Conservation (phyloP, 1,140 invertebrate species). For the Tetramorium alpestre region DNA sequence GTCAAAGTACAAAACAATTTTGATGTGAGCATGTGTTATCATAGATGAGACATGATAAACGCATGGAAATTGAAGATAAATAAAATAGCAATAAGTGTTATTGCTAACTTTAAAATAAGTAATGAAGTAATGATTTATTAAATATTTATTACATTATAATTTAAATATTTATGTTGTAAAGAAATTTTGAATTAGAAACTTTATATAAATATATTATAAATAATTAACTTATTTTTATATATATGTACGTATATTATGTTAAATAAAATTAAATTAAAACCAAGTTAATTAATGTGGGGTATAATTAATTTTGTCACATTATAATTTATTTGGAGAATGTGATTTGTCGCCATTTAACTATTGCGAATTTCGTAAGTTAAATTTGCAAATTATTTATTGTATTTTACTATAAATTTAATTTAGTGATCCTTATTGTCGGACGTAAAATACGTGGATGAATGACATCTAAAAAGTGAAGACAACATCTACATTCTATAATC, state of each 20-base stretch:
- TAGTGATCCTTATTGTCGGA: slow-evolving; percentile 10
- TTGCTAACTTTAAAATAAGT: not conserved
- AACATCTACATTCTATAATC: slow-evolving; percentile 68
- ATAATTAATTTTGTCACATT: not conserved
- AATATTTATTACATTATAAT: not conserved
- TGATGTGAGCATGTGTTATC: slow-evolving; percentile 47
- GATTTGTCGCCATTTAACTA: not conserved
- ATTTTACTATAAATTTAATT: not conserved
- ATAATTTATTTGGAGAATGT: not conserved
- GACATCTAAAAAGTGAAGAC: slow-evolving; percentile 10
- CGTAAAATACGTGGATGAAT: slow-evolving; percentile 32
- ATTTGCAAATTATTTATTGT: not conserved
- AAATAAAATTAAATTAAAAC: not conserved
- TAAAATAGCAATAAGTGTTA: not conserved
- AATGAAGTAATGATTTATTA: not conserved
- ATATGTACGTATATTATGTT: not conserved
- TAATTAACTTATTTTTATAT: too few relatives aligned
- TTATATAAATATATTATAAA: not conserved
- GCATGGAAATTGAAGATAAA: not conserved
- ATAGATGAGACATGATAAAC: slow-evolving; percentile 26
- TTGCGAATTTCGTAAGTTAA: not conserved
- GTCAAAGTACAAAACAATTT: slow-evolving; percentile 61
- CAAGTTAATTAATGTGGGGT: not conserved
- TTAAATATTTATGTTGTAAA: not conserved
- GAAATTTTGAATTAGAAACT: not conserved